These are phyloP conservation scores for Dasyurus viverrinus DNA, from an alignment of 2,113 vertebrate genomes.

Conservation along the genomic window DNA sequence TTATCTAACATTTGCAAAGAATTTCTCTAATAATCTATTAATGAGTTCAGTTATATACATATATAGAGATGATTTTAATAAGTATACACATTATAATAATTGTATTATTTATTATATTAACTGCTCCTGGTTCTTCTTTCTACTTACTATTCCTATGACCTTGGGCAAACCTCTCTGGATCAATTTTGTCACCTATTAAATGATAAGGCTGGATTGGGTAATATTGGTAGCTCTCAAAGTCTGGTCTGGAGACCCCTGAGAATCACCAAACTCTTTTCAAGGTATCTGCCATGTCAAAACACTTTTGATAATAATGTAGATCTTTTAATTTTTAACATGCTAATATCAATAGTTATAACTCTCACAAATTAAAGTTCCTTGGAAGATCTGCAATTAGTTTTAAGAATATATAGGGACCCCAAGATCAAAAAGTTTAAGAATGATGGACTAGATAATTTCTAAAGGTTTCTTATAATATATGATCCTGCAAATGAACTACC, in stretches of 20 bases:
- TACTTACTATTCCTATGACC: background rate
- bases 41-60: constrained; percentile 31
- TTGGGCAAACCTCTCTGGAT: background rate
- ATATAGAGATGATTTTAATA: background rate
- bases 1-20: background rate
- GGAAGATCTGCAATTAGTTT: background rate
- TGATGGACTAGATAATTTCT: background rate
- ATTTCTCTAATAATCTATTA: background rate
- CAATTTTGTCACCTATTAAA: background rate
- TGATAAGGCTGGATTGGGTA: background rate
- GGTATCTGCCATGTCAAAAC: background rate
- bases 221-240: background rate
- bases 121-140: background rate
- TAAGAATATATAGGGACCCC: background rate
- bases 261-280: background rate
- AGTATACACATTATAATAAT: background rate
- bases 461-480: background rate
- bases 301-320: background rate
- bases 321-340: background rate
- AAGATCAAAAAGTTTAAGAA: background rate
- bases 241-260: background rate
- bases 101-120: background rate
- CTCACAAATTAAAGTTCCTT: background rate
- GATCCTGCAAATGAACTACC: background rate
- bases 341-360: background rate